Evolutionary conservation across 2,797 vertebrate genomes (phyloP).

Genomic region (Parauchenoglanis punctatus): DNA sequence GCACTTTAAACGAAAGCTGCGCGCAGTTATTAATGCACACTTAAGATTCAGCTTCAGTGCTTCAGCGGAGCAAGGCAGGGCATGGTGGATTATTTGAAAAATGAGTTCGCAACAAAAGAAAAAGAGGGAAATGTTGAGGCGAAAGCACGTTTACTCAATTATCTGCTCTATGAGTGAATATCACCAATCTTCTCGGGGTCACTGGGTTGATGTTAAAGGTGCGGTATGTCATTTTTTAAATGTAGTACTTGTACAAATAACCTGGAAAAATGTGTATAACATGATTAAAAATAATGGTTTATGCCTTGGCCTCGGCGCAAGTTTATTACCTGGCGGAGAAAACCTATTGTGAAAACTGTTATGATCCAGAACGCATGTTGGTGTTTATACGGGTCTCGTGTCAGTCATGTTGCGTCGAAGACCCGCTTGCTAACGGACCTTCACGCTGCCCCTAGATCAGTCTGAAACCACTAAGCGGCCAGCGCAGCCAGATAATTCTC

Average conservation of each 20-base stretch:
- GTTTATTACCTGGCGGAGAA: not conserved
- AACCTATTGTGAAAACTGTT: not conserved
- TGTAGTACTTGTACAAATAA: not conserved
- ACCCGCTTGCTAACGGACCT: too few species aligned
- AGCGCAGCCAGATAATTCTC: not conserved
- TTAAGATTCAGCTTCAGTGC: not conserved
- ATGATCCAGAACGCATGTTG: not conserved
- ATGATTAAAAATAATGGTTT: not conserved
- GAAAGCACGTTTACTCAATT: not conserved
- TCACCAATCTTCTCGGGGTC: not conserved
- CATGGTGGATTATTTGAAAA: not conserved
- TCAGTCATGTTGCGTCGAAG: not conserved
- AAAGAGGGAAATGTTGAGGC: not conserved
- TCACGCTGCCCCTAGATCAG: not conserved
- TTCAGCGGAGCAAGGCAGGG: not conserved
- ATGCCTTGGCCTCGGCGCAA: not conserved
- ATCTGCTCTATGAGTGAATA: not conserved
- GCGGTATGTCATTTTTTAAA: not conserved
- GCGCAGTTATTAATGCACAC: not conserved
- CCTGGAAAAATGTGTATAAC: not conserved
- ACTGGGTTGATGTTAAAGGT: not conserved
- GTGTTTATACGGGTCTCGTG: not conserved
- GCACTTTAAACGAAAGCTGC: slow-evolving; percentile 1
- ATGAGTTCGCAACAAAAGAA: not conserved
- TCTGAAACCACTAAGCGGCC: not conserved